Percentiles rank a stretch among this genome's conserved stretches.
phyloP scores from a whole-genome alignment of 2,797 vertebrate genomes.

The Chromobotia macracanthus region DNA sequence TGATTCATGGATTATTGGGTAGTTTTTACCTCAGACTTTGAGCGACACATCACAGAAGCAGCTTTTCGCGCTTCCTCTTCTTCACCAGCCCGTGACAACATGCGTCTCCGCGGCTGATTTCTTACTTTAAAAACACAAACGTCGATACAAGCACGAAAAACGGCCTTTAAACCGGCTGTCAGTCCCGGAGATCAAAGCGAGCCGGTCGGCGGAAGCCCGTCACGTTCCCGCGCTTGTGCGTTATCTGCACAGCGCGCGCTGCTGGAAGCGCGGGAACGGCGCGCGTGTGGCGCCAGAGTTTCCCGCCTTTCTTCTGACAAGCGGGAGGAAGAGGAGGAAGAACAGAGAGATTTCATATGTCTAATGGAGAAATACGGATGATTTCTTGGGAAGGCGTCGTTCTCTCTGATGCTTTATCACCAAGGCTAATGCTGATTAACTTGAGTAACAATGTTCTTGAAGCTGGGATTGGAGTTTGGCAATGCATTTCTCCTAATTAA shows the following conservation, averaged over 20 bases:
- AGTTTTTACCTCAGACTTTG: conserved; percentile 32
- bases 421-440: conserved; percentile 50
- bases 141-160: conserved; percentile 56
- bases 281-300: conserved; percentile 24
- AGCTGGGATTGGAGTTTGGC: neutral
- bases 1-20: neutral
- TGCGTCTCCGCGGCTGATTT: conserved; percentile 22
- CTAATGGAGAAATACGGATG: conserved; percentile 43
- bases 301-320: conserved; percentile 58
- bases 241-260: conserved; percentile 53
- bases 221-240: conserved; percentile 47
- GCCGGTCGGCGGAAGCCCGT: conserved; percentile 52
- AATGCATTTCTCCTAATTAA: neutral
- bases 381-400: conserved; percentile 47
- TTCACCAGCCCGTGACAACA: conserved; percentile 34
- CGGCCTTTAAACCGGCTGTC: conserved; percentile 56
- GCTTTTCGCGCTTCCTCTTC: neutral
- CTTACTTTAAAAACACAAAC: conserved; percentile 54
- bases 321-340: conserved; percentile 29
- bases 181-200: conserved; percentile 53
- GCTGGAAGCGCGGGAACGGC: conserved; percentile 31
- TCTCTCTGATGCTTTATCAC: conserved; percentile 49
- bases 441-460: conserved; percentile 40
- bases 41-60: conserved; percentile 30
- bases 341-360: conserved; percentile 26